Evolutionary conservation across 2,888 invertebrate genomes (phyloP).

Genomic region (Nycteola revayana): DNA sequence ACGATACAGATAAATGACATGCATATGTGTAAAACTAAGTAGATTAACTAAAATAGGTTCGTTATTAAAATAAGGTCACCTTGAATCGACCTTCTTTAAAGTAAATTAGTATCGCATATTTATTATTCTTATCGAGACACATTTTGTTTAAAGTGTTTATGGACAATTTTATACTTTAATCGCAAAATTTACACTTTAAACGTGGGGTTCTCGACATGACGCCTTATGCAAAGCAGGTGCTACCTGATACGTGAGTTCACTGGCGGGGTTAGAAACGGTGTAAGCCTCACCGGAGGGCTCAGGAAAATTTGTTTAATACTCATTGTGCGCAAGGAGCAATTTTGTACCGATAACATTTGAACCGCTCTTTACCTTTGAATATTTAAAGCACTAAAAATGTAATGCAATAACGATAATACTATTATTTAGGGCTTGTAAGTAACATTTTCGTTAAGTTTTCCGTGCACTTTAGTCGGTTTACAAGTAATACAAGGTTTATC

Average conservation of each 20-base stretch:
- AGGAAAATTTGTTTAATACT: conserved; percentile 39
- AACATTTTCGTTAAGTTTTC: conserved; percentile 46
- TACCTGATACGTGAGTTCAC: conserved; percentile 71
- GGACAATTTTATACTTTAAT: conserved; percentile 72
- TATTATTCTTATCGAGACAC: conserved; percentile 61
- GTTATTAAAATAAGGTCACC: conserved; percentile 50
- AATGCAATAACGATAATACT: conserved; percentile 41
- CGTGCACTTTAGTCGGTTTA: conserved; percentile 43
- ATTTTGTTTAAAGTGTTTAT: conserved; percentile 61
- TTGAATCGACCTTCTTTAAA: conserved; percentile 51
- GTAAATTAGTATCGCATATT: conserved; percentile 41
- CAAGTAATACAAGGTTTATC: conserved; percentile 45
- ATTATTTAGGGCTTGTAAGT: conserved; percentile 43
- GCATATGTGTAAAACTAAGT: conserved; percentile 17
- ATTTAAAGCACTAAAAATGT: conserved; percentile 38
- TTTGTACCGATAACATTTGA: conserved; percentile 22
- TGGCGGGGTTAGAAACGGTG: conserved; percentile 43
- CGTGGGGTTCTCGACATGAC: conserved; percentile 73
- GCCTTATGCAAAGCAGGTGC: conserved; percentile 82
- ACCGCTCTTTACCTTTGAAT: conserved; percentile 23
- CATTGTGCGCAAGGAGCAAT: conserved; percentile 27
- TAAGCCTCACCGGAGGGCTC: conserved; percentile 33
- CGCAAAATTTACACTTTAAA: conserved; percentile 77
- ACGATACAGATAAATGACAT: conserved; percentile 7
- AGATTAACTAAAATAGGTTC: conserved; percentile 18